phyloP scores from a whole-genome alignment of 1,140 invertebrate species.

The Leptopilina boulardi region DNA sequence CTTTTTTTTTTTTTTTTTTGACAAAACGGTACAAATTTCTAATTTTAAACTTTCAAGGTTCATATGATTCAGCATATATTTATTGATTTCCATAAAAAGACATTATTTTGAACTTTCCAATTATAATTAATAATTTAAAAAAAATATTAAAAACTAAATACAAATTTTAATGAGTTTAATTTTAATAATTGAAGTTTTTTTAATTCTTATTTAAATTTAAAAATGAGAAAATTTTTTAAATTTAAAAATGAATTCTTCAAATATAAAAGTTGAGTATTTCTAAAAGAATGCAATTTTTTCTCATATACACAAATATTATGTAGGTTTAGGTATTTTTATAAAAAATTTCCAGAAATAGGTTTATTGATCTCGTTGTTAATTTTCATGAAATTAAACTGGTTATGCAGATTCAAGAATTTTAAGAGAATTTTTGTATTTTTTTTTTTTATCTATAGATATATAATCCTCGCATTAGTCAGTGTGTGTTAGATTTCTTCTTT shows the following conservation, averaged over 20 bases:
- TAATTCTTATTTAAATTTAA: no score
- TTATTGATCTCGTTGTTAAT: neutral
- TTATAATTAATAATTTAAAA: no score
- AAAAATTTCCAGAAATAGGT: neutral
- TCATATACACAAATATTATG: neutral
- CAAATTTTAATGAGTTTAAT: no score
- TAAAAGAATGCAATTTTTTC: neutral
- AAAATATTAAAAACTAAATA: no score
- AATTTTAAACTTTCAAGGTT: neutral
- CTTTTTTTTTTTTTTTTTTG: no score
- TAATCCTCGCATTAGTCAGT: neutral
- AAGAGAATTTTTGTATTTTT: neutral
- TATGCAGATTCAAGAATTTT: slow-evolving; percentile 3
- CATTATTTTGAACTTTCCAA: neutral
- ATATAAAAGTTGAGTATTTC: no score
- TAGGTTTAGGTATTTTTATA: neutral
- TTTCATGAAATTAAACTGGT: slow-evolving; percentile 20
- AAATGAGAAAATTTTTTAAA: no score
- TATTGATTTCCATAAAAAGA: neutral
- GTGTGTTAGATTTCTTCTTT: neutral
- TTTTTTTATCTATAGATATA: neutral
- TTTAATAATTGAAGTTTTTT: no score
- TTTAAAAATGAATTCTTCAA: no score
- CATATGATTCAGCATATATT: neutral
- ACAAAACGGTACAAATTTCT: neutral